Evolutionary conservation across 2,888 invertebrate species (phyloP).

Genomic region (Atherix ibis): DNA sequence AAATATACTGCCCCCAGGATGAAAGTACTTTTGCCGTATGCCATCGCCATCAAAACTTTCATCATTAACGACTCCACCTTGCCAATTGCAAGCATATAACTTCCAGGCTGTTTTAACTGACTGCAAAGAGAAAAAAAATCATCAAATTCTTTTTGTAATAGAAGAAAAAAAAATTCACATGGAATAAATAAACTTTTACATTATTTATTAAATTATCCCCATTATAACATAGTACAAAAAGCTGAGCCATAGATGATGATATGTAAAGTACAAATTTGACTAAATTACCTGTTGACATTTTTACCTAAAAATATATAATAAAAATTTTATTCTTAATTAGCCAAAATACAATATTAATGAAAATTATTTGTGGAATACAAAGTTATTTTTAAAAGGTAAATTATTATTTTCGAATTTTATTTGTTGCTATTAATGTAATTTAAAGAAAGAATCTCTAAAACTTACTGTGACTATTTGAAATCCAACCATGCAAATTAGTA

Average conservation of each 20-base stretch:
- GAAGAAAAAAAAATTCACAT: too few species aligned
- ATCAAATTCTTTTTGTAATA: too few species aligned
- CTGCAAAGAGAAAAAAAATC: too few species aligned
- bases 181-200: slow-evolving; percentile 17
- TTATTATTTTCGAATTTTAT: too few species aligned
- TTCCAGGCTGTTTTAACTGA: slow-evolving; percentile 7
- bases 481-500: slow-evolving; percentile 31
- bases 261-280: slow-evolving; percentile 28
- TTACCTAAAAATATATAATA: slow-evolving; percentile 15
- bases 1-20: slow-evolving; percentile 17
- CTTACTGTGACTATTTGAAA: slow-evolving; percentile 28
- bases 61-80: slow-evolving; percentile 14
- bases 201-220: slow-evolving; percentile 28
- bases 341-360: too few species aligned
- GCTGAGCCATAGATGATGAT: slow-evolving; percentile 24
- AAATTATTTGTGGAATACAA: not conserved
- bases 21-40: slow-evolving; percentile 6
- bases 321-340: too few species aligned
- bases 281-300: slow-evolving; percentile 28
- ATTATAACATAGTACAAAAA: slow-evolving; percentile 28
- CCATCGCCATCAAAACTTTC: not conserved
- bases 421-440: not conserved
- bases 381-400: too few species aligned
- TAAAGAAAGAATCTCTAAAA: slow-evolving; percentile 1
- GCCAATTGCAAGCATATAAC: slow-evolving; percentile 19